Base-by-base conservation (phyloP, 2,113 vertebrate species). In the Calidris pugnax region DNA sequence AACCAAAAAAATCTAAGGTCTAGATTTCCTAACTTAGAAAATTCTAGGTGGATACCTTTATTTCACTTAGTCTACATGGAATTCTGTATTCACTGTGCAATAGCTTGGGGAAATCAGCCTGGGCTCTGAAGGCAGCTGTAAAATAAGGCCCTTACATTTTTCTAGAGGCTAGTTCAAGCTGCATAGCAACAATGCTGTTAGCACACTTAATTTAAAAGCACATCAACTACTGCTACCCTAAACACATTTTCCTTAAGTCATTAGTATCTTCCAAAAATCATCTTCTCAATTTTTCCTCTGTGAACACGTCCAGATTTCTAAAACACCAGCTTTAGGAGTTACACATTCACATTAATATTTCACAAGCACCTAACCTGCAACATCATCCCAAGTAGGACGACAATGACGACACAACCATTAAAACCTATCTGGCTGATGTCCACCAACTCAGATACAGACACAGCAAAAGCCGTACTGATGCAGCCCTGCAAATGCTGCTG, bases 301-400 rank as follows among this genome's bases (percentile, higher is more conserved):
- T 28, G 62, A 90, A 43, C 17, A 33, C 0, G 14, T 26, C 50
- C 77, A 85, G 69, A 79, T 72, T 73, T 68, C 80, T n/a, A 55
- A 64, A 60, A 39, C 43, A 37, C 6, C 26, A 35, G 30, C 33
- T 79, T 66, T 39, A 89, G 26, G 51, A 87, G 64, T 84, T 75
- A 82, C 69, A 76, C 24, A n/a, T 41, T 86, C 62, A 51, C 66
- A 82, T 82, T 55, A 93, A 64, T 79, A 96, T 96, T 96, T 94
- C 83, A 88, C 64, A 90, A 90, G 64, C 77, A 91, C 73, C 80
- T 47, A 94, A 94, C 91, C 86, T 92, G 95, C 95, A 96, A 78
- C 79, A 95, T 93, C 88, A 96, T 93, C 82, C 53, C 92, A 93
- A 93, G 85, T 69, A 96, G 95, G 86, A 91, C 26, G 33, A 94